Base-by-base conservation (phyloP, 2,113 vertebrate genomes). In the Pseudorhombus dupliciocellatus region DNA sequence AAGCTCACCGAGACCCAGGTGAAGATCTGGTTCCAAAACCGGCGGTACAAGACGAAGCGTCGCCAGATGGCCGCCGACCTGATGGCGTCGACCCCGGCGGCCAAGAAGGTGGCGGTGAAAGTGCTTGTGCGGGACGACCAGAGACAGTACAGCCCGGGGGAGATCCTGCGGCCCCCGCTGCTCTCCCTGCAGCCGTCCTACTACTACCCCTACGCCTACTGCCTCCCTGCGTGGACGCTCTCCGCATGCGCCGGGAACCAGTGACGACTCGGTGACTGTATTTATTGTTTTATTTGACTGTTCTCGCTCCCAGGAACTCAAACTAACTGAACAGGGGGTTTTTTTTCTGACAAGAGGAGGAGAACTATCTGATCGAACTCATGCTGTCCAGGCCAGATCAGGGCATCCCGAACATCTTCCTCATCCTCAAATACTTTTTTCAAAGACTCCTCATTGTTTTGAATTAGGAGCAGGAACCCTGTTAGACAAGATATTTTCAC, bases 1-100 rank as follows among this genome's bases (percentile, higher is more conserved):
- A 98, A 99, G 82, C 96, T 99, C 80, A 99, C 97, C 34, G 98
- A 99, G 92, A 99, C 98, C 7, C 98, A 99, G 91, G 98, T 97
- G 87, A 99, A 99, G 90, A 99, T 99, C 88, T 99, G 98, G 98
- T 98, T 99, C 92, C 98, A 99, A 92, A 99, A 98, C 93, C 97
- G 98, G n/a, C 93, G 98, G 52, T 99, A 99, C 91, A 99, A 99
- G 91, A 99, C 98, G 85, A 99, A 99, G 82, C 92, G 98, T 65
- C 94, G 97, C 71, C 98, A 99, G 88, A 96, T 99, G 96, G 97
- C 97, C 3, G 96, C 97, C 0, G 97, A 98, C 68, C 90, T 99
- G 18, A 93, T 99, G 89, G 95, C 96, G 7, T 94, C 96, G 0
- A 97, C 96, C 8, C 75, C 96, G n/a, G 94, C 97, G 0, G 97